phyloP scores from a whole-genome alignment of 2,888 invertebrate genomes.

The Leptarthrus brevirostris region DNA sequence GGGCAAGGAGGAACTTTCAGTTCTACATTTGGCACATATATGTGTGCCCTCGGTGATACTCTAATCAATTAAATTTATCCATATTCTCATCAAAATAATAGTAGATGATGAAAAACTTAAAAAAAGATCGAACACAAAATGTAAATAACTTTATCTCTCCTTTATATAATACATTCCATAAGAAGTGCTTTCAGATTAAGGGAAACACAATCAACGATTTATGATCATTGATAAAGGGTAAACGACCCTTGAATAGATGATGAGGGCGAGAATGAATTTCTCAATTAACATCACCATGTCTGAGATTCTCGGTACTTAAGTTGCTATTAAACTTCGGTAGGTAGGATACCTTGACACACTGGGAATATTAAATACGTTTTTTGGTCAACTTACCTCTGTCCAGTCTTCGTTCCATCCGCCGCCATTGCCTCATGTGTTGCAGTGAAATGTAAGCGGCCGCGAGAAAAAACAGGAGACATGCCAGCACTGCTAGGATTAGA shows the following conservation, averaged over 20 bases:
- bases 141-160: too few relatives aligned
- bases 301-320: conserved; percentile 20
- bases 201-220: too few relatives aligned
- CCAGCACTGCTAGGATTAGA: conserved; percentile 78
- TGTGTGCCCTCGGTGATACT: too few relatives aligned
- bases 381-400: conserved; percentile 75
- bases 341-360: background rate
- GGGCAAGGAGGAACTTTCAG: too few relatives aligned
- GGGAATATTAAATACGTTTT: conserved; percentile 22
- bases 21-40: too few relatives aligned
- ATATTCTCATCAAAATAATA: too few relatives aligned
- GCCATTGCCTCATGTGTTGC: conserved; percentile 84
- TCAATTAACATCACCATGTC: background rate
- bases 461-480: conserved; percentile 83
- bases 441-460: conserved; percentile 81
- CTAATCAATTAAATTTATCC: too few relatives aligned
- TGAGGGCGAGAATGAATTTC: background rate
- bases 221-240: too few relatives aligned
- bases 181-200: too few relatives aligned
- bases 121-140: too few relatives aligned
- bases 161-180: too few relatives aligned
- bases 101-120: too few relatives aligned
- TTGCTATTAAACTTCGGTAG: conserved; percentile 15
- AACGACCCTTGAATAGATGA: conserved; percentile 7
- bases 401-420: conserved; percentile 79